Conservation (phyloP, 1,140 invertebrate species). For the Diprion similis region DNA sequence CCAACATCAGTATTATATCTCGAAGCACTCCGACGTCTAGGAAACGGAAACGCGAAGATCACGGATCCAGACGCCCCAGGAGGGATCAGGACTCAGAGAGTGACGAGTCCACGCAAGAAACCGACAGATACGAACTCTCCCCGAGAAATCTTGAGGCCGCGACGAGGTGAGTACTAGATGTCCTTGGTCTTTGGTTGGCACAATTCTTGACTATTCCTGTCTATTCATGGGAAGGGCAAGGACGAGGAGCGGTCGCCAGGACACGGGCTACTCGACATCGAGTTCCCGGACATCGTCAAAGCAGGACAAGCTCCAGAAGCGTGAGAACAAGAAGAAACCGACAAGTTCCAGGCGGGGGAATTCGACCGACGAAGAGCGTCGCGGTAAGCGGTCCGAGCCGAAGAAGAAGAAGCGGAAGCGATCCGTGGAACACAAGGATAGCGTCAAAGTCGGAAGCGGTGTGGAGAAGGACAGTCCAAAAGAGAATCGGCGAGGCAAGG, state of each 20-base stretch:
- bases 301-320: slow-evolving; percentile 37
- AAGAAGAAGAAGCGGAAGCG: slow-evolving; percentile 14
- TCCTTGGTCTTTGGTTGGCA: slow-evolving; percentile 23
- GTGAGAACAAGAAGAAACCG: slow-evolving; percentile 34
- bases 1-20: slow-evolving; percentile 68
- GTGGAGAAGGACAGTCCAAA: slow-evolving; percentile 25
- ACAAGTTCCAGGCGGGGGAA: slow-evolving; percentile 48
- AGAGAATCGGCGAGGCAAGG: not conserved
- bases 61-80: slow-evolving; percentile 15
- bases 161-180: slow-evolving; percentile 46
- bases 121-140: slow-evolving; percentile 42
- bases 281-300: slow-evolving; percentile 63
- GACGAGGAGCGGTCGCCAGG: slow-evolving; percentile 57
- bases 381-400: slow-evolving; percentile 22
- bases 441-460: slow-evolving; percentile 15
- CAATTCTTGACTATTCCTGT: slow-evolving; percentile 3
- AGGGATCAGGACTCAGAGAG: slow-evolving; percentile 37
- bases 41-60: not conserved
- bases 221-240: slow-evolving; percentile 45
- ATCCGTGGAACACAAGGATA: not conserved
- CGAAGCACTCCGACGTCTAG: slow-evolving; percentile 45
- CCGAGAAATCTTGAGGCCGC: slow-evolving; percentile 37
- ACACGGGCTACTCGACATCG: slow-evolving; percentile 71
- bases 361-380: slow-evolving; percentile 40
- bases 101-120: slow-evolving; percentile 42